Percentiles rank a stretch among this genome's conserved stretches.
Conservation (phyloP, 2,888 invertebrate genomes). For the Pogonocherus hispidulus region DNA sequence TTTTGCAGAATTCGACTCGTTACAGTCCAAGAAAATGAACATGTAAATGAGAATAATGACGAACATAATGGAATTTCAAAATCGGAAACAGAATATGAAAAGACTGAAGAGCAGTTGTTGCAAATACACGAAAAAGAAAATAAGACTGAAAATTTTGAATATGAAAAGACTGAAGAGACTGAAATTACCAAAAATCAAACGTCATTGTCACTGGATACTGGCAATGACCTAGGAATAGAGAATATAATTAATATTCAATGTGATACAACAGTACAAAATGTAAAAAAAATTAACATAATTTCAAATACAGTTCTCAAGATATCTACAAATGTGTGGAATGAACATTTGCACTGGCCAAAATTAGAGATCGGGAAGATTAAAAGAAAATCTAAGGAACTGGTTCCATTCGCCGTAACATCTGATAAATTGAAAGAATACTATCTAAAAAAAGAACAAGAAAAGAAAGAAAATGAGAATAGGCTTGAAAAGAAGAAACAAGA, state of each 20-base stretch:
- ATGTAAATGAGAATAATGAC: too few species aligned
- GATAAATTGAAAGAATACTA: not conserved
- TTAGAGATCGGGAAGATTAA: not conserved
- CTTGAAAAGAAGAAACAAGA: not conserved
- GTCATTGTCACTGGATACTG: too few species aligned
- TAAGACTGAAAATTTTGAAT: too few species aligned
- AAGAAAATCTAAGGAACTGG: not conserved
- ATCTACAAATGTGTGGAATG: not conserved
- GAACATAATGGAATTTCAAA: too few species aligned
- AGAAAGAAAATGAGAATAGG: not conserved
- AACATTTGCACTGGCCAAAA: constrained; percentile 3
- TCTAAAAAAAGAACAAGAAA: not conserved
- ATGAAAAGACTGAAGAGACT: too few species aligned
- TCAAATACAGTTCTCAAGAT: not conserved
- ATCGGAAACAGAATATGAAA: not conserved
- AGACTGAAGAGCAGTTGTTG: not conserved
- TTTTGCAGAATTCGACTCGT: too few species aligned
- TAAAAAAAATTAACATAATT: not conserved
- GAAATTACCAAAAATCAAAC: too few species aligned
- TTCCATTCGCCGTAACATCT: not conserved
- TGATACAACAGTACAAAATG: too few species aligned
- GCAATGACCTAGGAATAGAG: too few species aligned
- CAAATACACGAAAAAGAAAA: not conserved
- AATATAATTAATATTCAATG: too few species aligned
- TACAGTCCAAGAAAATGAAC: too few species aligned